Base-by-base conservation (phyloP, 2,797 vertebrate genomes). In the Enteromius anoplus region DNA sequence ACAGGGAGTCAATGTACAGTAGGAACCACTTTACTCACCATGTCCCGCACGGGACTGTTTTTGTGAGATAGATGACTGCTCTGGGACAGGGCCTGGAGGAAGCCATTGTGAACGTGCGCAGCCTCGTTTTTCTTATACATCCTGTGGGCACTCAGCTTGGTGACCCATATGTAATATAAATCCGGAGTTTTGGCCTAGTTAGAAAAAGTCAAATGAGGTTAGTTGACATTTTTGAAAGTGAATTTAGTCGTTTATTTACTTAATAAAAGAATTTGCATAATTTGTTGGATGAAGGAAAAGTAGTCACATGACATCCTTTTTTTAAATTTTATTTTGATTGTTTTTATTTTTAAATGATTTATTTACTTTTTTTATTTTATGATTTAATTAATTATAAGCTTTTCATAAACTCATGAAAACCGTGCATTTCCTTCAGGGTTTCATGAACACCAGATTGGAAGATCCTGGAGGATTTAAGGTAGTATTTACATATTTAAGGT, bases 111-210 rank as follows among this genome's bases (percentile, higher is more conserved):
- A 26, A 84, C 55, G 0, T 92, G 88, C 23, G 91, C 88, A 0
- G 89, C 86, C 82, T 97, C 96, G 0, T 91, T 93, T 88, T 89
- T 94, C 91, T 94, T 96, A 26, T 92, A 96, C 66, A 92, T 85
- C 70, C 97, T 96, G 62, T 99, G 97, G n/a, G 93, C 91, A 89
- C 96, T 96, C 0, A 99, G 92, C 90, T 96, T 97, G 70, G 95
- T 94, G 19, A 97, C 94, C 97, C 97, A 98, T 82, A 96, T 96
- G 89, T 96, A 93, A 84, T 98, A 98, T 58, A 96, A 91, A 29
- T 98, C 96, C 0, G 96, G 95, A 85, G 93, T 96, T 89, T 97
- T 97, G 86, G 95, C 95, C 97, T 99, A 86, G 45, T 42, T 32
- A 21, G 12, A 55, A 66, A 26, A 49, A 34, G 21, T 34, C 40